A percentile compares a stretch with the other conserved stretches of the same genome.
Conservation (phyloP, 1,140 invertebrate species). For the Nasonia vitripennis region DNA sequence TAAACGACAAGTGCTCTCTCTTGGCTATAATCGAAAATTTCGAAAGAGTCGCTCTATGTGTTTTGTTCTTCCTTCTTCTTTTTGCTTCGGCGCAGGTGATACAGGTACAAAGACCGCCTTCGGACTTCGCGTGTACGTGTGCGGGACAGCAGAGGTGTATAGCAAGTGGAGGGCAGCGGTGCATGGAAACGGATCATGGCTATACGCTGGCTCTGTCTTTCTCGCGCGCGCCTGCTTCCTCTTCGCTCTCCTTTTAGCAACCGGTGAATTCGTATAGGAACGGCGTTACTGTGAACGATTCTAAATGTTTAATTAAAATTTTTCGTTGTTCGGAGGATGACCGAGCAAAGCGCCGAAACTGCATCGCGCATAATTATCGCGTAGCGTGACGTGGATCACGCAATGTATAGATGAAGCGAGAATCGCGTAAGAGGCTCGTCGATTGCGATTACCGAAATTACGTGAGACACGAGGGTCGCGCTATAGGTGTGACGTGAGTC, state of each 20-base stretch:
- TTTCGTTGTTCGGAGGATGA: too few relatives aligned
- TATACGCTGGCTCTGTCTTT: conserved; percentile 52
- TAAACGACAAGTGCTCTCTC: not conserved
- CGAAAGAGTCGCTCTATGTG: not conserved
- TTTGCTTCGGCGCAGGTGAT: not conserved
- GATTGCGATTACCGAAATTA: not conserved
- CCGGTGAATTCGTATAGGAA: not conserved
- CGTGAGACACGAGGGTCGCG: too few relatives aligned
- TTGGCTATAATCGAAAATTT: not conserved
- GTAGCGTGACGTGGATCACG: too few relatives aligned
- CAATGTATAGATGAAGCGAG: not conserved
- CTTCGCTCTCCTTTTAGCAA: not conserved
- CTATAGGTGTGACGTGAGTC: not conserved
- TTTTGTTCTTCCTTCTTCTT: conserved; percentile 5
- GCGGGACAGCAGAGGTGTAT: not conserved
- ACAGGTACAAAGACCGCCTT: not conserved
- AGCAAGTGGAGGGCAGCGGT: conserved; percentile 60
- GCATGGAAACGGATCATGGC: conserved; percentile 73
- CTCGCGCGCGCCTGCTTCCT: not conserved
- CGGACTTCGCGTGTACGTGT: not conserved
- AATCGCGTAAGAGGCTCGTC: not conserved
- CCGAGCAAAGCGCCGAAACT: too few relatives aligned
- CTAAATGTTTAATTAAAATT: not conserved
- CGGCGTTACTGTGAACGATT: too few relatives aligned
- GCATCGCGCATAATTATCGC: too few relatives aligned